Conservation (phyloP, 2,888 invertebrate species). For the Sceliomorpha sp. region DNA sequence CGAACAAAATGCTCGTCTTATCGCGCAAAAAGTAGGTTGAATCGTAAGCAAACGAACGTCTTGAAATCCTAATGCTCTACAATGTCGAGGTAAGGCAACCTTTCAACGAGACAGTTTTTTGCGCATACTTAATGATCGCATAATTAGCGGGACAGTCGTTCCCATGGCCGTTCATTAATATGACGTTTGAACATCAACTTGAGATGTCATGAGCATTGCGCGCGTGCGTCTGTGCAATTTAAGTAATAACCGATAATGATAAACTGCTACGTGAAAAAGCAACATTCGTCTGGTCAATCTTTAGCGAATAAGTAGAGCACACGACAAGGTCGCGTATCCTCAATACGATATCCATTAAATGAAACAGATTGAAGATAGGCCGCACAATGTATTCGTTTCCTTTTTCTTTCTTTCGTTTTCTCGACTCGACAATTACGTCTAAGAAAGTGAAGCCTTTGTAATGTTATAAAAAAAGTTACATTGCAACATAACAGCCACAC, state of each 20-base stretch:
- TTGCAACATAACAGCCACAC: no score
- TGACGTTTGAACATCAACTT: slow-evolving; percentile 10
- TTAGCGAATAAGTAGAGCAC: slow-evolving; percentile 43
- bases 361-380: slow-evolving; percentile 31
- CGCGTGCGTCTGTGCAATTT: slow-evolving; percentile 15
- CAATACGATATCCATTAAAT: slow-evolving; percentile 27
- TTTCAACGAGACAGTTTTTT: no score
- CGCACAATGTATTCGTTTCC: slow-evolving; percentile 14
- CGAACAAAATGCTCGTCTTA: no score
- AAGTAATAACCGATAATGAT: slow-evolving; percentile 46
- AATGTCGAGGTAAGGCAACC: no score
- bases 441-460: not conserved
- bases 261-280: slow-evolving; percentile 21
- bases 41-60: no score
- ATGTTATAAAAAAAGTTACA: not conserved
- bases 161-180: slow-evolving; percentile 16
- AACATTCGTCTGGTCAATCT: slow-evolving; percentile 35
- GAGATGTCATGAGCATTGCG: slow-evolving; percentile 16
- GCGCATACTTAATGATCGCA: no score
- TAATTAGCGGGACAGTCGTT: no score
- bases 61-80: no score
- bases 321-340: slow-evolving; percentile 36
- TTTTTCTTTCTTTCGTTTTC: slow-evolving; percentile 15
- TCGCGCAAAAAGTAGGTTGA: no score
- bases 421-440: not conserved